Base-by-base conservation (phyloP, 2,797 vertebrate genomes). In the Sarcophilus harrisii region DNA sequence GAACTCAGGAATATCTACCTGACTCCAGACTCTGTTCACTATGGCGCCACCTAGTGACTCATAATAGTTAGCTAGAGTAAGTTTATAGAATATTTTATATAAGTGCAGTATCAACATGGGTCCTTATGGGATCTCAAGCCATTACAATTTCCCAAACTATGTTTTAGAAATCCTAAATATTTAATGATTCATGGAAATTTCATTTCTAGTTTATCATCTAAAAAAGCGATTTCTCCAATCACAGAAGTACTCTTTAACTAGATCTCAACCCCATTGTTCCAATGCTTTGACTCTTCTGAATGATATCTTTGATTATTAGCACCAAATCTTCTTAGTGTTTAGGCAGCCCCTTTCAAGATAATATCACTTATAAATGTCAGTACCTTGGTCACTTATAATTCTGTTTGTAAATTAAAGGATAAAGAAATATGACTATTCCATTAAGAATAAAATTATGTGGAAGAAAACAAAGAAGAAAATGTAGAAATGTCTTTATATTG, bases 321-420 rank as follows among this genome's bases (percentile, higher is more conserved):
- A 32, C 13, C 32, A 30, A 92, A 92, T 52, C 92, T 95, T 32
- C 57, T 94, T 89, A 92, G 18, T 95, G 62, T 73, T 91, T 91
- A 94, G 95, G 14, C 57, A 94, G 94, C 38, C 96, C 24, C 92
- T 29, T 93, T 81, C 96, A 16, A 95, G 59, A 94, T 38, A 14
- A 32, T 73, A 16, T 59, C 92, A 93, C 57, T 62, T 55, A 94
- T 91, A 24, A 57, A 91, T 93, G 59, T 90, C 24, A 87, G 11
- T 45, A 27, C 38, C 21, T 29, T 0, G 0, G 29, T 87, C 21
- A 87, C 73, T 87, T 87, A 87, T 3, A 87, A 87, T 49, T 87
- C 24, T 27, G 55, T 96, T 95, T 95, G 90, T 57, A 92, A 94
- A 94, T 49, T 81, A 96, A 97, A 95, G 18, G 59, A 94, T 81